Evolutionary conservation across 2,888 invertebrate genomes (phyloP).

Genomic region (Agrochola lota): DNA sequence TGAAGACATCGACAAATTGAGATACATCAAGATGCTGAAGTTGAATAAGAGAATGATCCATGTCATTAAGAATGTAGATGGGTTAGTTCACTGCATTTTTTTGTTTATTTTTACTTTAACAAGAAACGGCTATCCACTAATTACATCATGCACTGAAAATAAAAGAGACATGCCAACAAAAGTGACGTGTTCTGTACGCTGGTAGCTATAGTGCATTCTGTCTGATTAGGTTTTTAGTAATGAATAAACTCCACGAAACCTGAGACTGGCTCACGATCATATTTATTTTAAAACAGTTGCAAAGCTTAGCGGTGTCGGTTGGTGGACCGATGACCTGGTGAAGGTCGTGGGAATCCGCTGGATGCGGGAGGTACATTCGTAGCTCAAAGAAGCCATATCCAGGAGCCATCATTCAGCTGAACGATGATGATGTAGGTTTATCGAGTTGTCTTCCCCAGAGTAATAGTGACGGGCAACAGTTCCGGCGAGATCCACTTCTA

Average conservation of each 20-base stretch:
- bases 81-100: conserved; percentile 76
- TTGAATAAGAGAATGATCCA: conserved; percentile 83
- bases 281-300: neutral
- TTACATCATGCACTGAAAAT: neutral
- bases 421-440: neutral
- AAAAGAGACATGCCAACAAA: neutral
- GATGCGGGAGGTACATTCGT: neutral
- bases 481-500: conserved; percentile 91
- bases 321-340: neutral
- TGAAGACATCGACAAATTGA: conserved; percentile 78
- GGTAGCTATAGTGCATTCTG: neutral
- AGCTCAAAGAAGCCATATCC: no score
- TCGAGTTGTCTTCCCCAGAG: conserved; percentile 71
- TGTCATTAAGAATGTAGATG: conserved; percentile 87
- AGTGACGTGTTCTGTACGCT: neutral
- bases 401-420: neutral
- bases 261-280: neutral
- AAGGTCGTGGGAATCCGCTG: neutral
- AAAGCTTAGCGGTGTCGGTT: neutral
- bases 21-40: conserved; percentile 88
- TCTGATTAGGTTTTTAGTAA: no score
- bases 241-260: neutral
- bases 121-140: neutral
- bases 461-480: conserved; percentile 90
- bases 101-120: no score